These are phyloP conservation scores for Sebastes baramenuke DNA, from an alignment of 2,797 vertebrate species.

Conservation along the genomic window DNA sequence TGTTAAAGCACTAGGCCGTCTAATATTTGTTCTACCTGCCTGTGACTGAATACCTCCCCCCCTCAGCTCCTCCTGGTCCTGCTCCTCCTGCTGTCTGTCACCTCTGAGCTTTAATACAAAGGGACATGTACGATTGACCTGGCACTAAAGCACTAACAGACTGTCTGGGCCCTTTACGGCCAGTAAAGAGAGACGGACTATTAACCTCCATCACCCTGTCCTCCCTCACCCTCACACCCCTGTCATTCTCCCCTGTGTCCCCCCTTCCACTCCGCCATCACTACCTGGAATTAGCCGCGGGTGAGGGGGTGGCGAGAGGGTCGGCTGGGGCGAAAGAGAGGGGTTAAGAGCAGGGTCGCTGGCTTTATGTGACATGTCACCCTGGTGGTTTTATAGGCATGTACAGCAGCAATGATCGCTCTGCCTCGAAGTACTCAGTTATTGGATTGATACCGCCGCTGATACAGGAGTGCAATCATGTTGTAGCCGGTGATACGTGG, in stretches of 20 bases:
- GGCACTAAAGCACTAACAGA: conserved; percentile 79
- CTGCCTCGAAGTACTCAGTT: conserved; percentile 35
- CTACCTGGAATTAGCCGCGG: conserved; percentile 54
- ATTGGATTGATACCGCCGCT: conserved; percentile 58
- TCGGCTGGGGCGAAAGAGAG: neutral
- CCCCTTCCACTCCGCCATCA: conserved; percentile 29
- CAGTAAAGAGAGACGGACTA: conserved; percentile 79
- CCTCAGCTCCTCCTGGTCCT: neutral
- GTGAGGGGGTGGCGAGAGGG: neutral
- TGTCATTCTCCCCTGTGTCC: conserved; percentile 31
- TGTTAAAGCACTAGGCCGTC: neutral
- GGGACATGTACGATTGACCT: conserved; percentile 80
- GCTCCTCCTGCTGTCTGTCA: conserved; percentile 62
- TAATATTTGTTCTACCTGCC: neutral
- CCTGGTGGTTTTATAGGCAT: conserved; percentile 57
- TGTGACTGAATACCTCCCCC: neutral
- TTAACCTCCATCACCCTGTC: conserved; percentile 78
- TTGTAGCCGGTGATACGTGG: neutral
- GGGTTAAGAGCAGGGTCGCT: conserved; percentile 56
- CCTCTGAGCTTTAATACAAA: conserved; percentile 78
- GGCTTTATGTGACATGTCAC: conserved; percentile 64
- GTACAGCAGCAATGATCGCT: conserved; percentile 37
- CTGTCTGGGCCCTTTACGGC: conserved; percentile 78
- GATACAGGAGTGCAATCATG: conserved; percentile 15
- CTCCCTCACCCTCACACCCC: conserved; percentile 18